Conservation (phyloP, 2,797 vertebrate species). For the Onychomys torridus region DNA sequence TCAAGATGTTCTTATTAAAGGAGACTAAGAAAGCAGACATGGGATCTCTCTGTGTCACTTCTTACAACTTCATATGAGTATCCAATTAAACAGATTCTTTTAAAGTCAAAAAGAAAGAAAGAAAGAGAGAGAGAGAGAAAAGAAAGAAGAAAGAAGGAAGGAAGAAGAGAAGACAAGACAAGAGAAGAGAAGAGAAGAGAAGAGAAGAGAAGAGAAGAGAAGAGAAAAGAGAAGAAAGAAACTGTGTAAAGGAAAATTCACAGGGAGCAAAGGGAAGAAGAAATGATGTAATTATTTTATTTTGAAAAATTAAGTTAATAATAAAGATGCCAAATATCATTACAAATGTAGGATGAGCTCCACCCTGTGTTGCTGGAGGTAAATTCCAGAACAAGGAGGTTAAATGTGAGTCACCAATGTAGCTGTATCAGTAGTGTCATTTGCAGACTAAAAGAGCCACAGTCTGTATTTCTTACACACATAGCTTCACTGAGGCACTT, state of each 20-base stretch:
- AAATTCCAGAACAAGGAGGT: background rate
- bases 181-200: background rate
- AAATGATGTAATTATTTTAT: background rate
- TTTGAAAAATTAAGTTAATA: background rate
- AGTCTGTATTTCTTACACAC: background rate
- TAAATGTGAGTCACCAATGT: background rate
- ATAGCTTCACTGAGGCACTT: background rate
- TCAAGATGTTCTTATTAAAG: background rate
- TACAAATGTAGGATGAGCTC: background rate
- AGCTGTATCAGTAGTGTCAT: background rate
- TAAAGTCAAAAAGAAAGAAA: background rate
- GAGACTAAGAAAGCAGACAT: background rate
- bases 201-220: too few relatives aligned
- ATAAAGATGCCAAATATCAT: background rate
- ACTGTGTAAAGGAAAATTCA: background rate
- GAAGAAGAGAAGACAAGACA: background rate
- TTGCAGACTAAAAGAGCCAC: background rate
- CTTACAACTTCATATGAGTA: background rate
- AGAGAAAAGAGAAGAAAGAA: background rate
- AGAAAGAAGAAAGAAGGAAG: rapidly evolving
- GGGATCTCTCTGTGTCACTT: background rate
- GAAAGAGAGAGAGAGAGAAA: rapidly evolving
- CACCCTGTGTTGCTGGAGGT: rapidly evolving
- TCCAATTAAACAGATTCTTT: background rate
- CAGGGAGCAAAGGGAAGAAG: too few relatives aligned